Base-by-base conservation (phyloP, 2,888 invertebrate genomes). In the Oscheius sp. region DNA sequence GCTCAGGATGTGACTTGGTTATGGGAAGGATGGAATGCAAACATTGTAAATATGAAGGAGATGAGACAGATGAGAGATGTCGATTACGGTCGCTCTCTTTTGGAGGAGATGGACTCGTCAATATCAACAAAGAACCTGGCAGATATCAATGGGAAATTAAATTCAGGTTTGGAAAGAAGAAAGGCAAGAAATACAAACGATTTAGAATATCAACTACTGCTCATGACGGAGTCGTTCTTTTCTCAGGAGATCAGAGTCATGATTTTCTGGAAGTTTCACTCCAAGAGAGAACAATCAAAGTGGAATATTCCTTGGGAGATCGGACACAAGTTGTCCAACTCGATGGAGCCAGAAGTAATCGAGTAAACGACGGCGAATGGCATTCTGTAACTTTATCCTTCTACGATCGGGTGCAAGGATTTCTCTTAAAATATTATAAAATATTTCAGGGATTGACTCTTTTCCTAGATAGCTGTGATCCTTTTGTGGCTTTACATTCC, bases 311-410 rank as follows among this genome's bases (percentile, higher is more conserved):
- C 8, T 66, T 80, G 23, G 80, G 80, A 27, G 80, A 76, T 17
- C 71, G 78, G 52, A 70, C 72, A 45, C 71, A 69, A 1, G 71
- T 71, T 34, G 72, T 81, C 15, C 73, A 73, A 64, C 70, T 84
- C 76, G 75, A 80, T 8, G 82, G 79, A 45, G 81, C 48, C 8
- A 64, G 64, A 23, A 64, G 20, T 29, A 64, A 64, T 48, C 27
- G 68, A 46, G 73, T 85, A 25, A 82, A 83, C 58, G 82, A 85
- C 52, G 85, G 85, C 2, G 76, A 83, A 48, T 85, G 85, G 85
- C 85, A 85, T 65, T 80, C 67, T 17, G 69, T 85, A 3, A 72
- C 55, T 15, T 33, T 85, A 20, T 73, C 75, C 53, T 84, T 75
- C 55, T 76, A 73, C 27, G 75, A 84, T 52, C 72, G 73, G 64